A percentile compares a stretch with the other conserved stretches of the same genome.
These are phyloP conservation scores for Nymphalis c-album DNA, from an alignment of 2,888 invertebrate species.

Conservation along the genomic window DNA sequence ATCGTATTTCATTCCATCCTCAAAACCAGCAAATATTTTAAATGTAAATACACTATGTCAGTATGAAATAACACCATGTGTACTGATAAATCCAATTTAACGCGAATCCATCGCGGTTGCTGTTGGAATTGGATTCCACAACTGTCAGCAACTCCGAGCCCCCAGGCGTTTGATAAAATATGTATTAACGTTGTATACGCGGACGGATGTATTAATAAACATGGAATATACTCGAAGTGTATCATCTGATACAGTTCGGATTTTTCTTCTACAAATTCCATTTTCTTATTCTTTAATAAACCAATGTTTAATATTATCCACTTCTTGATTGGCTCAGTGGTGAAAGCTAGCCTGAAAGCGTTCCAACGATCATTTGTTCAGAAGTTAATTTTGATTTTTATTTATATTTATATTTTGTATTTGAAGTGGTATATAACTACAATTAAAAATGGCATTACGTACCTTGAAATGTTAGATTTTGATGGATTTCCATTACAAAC, in stretches of 20 bases:
- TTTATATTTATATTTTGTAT: no score
- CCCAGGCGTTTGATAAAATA: constrained; percentile 7
- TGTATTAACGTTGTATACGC: constrained; percentile 4
- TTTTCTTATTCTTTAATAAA: no score
- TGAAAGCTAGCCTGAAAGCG: no score
- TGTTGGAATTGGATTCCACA: constrained; percentile 6
- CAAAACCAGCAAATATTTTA: no score
- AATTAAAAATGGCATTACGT: no score
- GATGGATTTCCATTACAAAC: no score
- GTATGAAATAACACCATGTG: constrained; percentile 1
- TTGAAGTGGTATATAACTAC: no score
- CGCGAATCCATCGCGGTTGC: constrained; percentile 1
- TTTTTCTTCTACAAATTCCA: no score
- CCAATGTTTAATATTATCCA: neutral
- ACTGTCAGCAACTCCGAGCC: constrained; percentile 1
- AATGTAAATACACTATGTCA: neutral
- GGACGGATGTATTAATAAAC: constrained; percentile 10
- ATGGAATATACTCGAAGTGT: constrained; percentile 2
- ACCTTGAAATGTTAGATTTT: no score
- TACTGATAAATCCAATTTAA: constrained; percentile 8
- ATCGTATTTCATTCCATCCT: no score
- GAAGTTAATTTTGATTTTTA: no score
- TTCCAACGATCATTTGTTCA: no score
- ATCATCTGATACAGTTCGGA: neutral
- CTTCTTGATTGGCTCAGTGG: neutral